Evolutionary conservation across 1,140 invertebrate genomes (phyloP).

Genomic region (Bombyx mandarina): DNA sequence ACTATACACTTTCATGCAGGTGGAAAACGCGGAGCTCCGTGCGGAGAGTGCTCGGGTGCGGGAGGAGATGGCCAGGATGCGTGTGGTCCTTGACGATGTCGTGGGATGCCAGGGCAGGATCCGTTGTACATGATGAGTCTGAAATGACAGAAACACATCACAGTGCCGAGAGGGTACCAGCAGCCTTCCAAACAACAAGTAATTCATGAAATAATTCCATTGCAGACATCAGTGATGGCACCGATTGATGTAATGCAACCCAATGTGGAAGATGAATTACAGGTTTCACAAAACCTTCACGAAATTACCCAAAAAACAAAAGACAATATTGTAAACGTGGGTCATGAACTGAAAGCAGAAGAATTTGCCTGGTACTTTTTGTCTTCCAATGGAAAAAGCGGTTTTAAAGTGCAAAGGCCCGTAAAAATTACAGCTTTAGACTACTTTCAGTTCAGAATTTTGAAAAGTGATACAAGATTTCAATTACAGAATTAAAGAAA

Average conservation of each 20-base stretch:
- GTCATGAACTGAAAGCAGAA: constrained; percentile 1
- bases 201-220: constrained; percentile 15
- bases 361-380: constrained; percentile 1
- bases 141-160: constrained; percentile 7
- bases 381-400: constrained; percentile 46
- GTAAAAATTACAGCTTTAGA: constrained; percentile 46
- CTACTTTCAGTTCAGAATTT: constrained; percentile 47
- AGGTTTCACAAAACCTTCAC: constrained; percentile 15
- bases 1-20: background rate
- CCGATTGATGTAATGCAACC: constrained; percentile 30
- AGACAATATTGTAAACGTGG: constrained; percentile 1
- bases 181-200: constrained; percentile 7
- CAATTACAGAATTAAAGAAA: constrained; percentile 9
- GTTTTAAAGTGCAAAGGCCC: constrained; percentile 36
- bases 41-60: constrained; percentile 7
- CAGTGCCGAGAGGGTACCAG: constrained; percentile 7
- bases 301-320: background rate
- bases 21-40: too few species aligned
- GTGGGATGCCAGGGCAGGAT: constrained; percentile 11
- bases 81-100: constrained; percentile 17
- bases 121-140: constrained; percentile 9
- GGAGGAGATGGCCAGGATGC: constrained; percentile 18
- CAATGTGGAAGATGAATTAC: constrained; percentile 35
- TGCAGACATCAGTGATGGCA: constrained; percentile 33
- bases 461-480: constrained; percentile 42